A percentile compares a stretch with the other conserved stretches of the same genome.
These are phyloP conservation scores for Cantharis rufa DNA, from an alignment of 2,888 invertebrate genomes.

Conservation along the genomic window DNA sequence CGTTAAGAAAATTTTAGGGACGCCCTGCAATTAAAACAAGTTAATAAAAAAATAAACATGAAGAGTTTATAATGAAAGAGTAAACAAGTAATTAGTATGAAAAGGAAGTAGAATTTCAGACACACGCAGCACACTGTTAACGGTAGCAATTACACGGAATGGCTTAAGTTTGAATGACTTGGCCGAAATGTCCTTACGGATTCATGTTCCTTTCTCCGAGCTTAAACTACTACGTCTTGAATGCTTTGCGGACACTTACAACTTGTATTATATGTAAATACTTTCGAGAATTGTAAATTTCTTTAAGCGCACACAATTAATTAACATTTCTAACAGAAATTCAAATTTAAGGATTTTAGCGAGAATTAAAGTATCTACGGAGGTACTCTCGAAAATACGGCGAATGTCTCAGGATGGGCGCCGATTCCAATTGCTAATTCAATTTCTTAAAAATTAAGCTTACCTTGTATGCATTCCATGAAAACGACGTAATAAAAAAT, in stretches of 20 bases:
- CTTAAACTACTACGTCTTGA: conserved; percentile 14
- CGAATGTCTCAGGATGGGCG: neutral
- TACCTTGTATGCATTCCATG: conserved; percentile 26
- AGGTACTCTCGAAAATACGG: too few relatives aligned
- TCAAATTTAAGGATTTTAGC: neutral
- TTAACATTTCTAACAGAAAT: neutral
- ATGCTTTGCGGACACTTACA: conserved; percentile 28
- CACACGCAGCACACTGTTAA: conserved; percentile 28
- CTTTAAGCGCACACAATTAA: neutral
- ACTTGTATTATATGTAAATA: conserved; percentile 21
- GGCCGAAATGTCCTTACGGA: conserved; percentile 29
- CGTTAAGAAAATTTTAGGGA: conserved; percentile 15
- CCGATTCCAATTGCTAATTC: neutral
- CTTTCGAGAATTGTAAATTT: conserved; percentile 19
- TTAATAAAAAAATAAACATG: conserved; percentile 22
- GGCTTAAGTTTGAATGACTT: conserved; percentile 39
- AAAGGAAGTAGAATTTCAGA: conserved; percentile 13
- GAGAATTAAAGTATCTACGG: neutral
- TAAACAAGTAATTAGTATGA: conserved; percentile 30
- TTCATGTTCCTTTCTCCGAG: conserved; percentile 14
- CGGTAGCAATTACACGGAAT: conserved; percentile 37
- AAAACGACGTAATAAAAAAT: conserved; percentile 25
- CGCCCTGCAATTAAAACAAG: conserved; percentile 14
- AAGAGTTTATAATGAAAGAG: conserved; percentile 1
- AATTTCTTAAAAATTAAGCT: neutral